Conservation (phyloP, 2,797 vertebrate species). For the Neosilurus hyrtlii region DNA sequence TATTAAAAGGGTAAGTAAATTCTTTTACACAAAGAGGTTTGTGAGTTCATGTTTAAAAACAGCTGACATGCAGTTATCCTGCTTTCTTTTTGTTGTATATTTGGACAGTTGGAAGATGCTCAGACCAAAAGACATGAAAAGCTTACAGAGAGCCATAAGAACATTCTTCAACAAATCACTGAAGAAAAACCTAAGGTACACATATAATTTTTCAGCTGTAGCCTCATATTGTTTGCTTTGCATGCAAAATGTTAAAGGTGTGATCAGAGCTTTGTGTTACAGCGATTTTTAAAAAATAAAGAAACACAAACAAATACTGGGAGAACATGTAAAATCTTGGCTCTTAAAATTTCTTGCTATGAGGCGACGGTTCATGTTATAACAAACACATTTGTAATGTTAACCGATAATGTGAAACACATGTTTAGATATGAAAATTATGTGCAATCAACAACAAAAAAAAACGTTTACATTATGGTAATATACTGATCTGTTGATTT, state of each 20-base stretch:
- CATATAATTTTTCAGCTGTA: background rate
- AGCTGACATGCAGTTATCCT: background rate
- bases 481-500: too few relatives aligned
- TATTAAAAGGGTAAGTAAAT: constrained; percentile 87
- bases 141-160: constrained; percentile 89
- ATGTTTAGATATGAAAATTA: too few relatives aligned
- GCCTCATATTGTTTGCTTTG: background rate
- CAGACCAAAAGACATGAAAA: constrained; percentile 94
- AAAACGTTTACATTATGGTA: too few relatives aligned
- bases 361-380: too few relatives aligned
- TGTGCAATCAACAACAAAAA: too few relatives aligned
- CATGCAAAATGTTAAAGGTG: background rate
- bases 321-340: too few relatives aligned
- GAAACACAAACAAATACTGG: too few relatives aligned
- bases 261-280: background rate
- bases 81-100: constrained; percentile 9
- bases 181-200: constrained; percentile 93
- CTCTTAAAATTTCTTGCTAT: too few relatives aligned
- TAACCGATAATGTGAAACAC: too few relatives aligned
- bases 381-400: too few relatives aligned
- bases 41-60: background rate
- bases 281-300: background rate
- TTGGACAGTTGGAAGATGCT: constrained; percentile 87
- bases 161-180: constrained; percentile 90
- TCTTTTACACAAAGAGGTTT: background rate